phyloP scores from a whole-genome alignment of 92 coral and sea anemone genomes.

The Zoanthus gigantus region DNA sequence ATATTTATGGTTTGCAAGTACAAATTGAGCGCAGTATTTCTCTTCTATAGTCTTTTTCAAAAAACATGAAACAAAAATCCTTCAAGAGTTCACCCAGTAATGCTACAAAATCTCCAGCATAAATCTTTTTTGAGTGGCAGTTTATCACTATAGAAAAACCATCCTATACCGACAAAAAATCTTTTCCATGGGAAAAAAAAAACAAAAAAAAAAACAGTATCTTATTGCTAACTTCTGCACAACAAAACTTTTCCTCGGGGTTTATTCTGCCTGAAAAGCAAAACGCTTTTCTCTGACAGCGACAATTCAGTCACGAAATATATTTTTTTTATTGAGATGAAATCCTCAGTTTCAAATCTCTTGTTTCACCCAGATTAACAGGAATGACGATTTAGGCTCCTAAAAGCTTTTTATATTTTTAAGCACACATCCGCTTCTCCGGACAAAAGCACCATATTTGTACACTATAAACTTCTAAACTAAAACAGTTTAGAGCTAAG shows the following conservation, averaged over 20 bases:
- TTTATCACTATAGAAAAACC: no score
- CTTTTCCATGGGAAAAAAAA: not conserved
- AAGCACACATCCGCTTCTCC: not conserved
- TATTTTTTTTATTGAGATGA: not conserved
- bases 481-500: not conserved
- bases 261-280: not conserved
- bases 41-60: no score
- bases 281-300: not conserved
- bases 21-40: no score
- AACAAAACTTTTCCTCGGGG: not conserved
- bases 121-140: no score
- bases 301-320: not conserved
- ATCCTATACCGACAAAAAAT: not conserved
- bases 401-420: not conserved
- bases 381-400: not conserved
- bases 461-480: not conserved
- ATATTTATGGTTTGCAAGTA: no score
- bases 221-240: not conserved
- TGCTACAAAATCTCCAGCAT: no score
- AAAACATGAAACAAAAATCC: no score
- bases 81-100: no score
- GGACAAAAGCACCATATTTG: not conserved
- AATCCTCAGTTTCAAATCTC: no score
- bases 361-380: not conserved
- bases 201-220: not conserved